Conservation (phyloP, 2,888 invertebrate genomes). For the Conomelus anceps region DNA sequence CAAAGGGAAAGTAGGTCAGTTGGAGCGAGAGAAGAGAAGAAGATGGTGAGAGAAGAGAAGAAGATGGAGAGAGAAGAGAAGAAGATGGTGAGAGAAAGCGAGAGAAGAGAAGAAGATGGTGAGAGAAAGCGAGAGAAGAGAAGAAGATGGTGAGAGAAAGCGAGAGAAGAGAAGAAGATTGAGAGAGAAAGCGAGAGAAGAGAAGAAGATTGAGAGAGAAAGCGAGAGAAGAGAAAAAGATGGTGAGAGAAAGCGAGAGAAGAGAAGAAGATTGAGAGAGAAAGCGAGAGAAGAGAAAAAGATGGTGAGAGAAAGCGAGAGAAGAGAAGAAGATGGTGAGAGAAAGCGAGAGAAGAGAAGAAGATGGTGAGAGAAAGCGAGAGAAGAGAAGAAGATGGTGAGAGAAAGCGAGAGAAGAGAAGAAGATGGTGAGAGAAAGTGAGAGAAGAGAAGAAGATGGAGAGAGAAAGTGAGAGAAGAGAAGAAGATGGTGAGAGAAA, state of each 20-base stretch:
- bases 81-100: background rate
- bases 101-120: background rate
- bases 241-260: no score
- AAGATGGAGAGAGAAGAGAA: background rate
- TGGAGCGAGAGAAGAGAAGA: background rate
- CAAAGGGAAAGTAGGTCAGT: background rate
- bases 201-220: background rate
- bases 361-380: background rate
- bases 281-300: no score
- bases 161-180: background rate
- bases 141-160: background rate
- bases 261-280: no score
- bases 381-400: background rate
- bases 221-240: background rate
- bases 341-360: background rate
- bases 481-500: no score
- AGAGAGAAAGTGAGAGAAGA: background rate
- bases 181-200: background rate
- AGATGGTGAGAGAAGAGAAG: background rate
- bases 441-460: no score
- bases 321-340: background rate
- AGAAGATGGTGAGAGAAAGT: background rate
- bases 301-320: no score
- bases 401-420: background rate
- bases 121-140: background rate